Evolutionary conservation across 2,113 vertebrate genomes (phyloP), one percentile per base, ranked within the genome.

Genomic region (Leptosomus discolor): DNA sequence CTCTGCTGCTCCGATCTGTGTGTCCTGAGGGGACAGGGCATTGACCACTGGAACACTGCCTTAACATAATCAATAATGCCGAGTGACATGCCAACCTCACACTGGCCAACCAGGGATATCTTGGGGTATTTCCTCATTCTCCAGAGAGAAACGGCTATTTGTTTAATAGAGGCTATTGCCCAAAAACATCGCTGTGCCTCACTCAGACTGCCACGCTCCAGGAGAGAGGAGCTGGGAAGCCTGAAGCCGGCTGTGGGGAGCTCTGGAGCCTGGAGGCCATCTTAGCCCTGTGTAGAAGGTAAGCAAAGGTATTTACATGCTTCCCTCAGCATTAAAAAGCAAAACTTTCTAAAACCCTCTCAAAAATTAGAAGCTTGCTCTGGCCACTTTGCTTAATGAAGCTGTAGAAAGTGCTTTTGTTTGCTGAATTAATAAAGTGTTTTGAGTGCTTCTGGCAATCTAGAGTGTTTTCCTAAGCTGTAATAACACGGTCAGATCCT

Each of bases 21-120:
- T 93, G 80, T 83, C 90, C 93, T 0, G 1, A 13, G n/a, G 91
- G 88, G 60, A 24, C 3, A 4, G 75, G 48, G 83, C 96, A 97
- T 97, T 96, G 97, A 97, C 94, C 93, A 69, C 67, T 97, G 97
- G 97, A 97, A 96, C 93, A 76, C 88, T 94, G 96, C 93, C 95
- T 89, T 60, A 71, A 92, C 85, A 71, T 85, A 92, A 91, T 97
- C 96, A 85, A 95, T 97, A 83, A 9, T 6, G 0, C 4, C 0
- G 88, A 64, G 70, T 94, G 90, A 58, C 93, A 75, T 0, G 3
- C 80, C 93, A 88, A 36, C 58, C 65, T 81, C 1, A 0, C 0
- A 0, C 85, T 81, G 91, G 74, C 90, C 94, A 97, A 92, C 96
- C 91, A 94, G 93, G 60, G 69, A 70, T 57, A 79, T 82, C 70